Percentiles rank a stretch among this genome's conserved stretches.
Evolutionary conservation across 2,113 vertebrate species (phyloP).

Genomic region (Micronycteris hirsuta): DNA sequence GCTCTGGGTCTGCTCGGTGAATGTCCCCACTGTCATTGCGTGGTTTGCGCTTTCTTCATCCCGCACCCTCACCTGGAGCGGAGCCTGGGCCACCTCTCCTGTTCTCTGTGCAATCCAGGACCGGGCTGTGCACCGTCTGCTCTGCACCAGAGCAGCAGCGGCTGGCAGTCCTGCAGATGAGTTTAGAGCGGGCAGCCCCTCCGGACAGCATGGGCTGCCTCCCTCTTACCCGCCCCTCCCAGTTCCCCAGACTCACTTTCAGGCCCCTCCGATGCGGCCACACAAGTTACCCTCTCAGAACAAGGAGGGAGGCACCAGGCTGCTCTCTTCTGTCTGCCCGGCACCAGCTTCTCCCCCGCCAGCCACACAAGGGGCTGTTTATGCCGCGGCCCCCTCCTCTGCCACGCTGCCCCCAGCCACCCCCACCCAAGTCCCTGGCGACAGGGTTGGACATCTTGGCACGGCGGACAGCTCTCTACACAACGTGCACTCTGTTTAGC

Average conservation of each 20-base stretch:
- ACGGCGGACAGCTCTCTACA: not conserved
- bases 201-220: fast-evolving
- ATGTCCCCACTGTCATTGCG: not conserved
- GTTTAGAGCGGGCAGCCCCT: not conserved
- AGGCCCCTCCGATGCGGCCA: not conserved
- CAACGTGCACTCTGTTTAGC: constrained; percentile 47
- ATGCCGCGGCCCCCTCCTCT: not conserved
- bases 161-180: not conserved
- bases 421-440: constrained; percentile 34
- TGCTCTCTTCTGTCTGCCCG: not conserved
- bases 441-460: constrained; percentile 52
- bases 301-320: not conserved
- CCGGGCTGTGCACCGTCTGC: not conserved
- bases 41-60: fast-evolving
- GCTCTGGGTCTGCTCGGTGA: not conserved
- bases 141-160: fast-evolving
- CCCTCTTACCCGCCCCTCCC: not conserved
- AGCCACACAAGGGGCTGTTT: constrained; percentile 35
- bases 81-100: not conserved
- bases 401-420: not conserved
- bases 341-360: not conserved
- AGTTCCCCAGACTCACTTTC: not conserved
- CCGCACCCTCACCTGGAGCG: fast-evolving
- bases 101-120: fast-evolving
- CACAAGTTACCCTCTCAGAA: not conserved